These are phyloP conservation scores for Cremastinae sp. DNA, from an alignment of 2,888 invertebrate genomes.

Conservation along the genomic window DNA sequence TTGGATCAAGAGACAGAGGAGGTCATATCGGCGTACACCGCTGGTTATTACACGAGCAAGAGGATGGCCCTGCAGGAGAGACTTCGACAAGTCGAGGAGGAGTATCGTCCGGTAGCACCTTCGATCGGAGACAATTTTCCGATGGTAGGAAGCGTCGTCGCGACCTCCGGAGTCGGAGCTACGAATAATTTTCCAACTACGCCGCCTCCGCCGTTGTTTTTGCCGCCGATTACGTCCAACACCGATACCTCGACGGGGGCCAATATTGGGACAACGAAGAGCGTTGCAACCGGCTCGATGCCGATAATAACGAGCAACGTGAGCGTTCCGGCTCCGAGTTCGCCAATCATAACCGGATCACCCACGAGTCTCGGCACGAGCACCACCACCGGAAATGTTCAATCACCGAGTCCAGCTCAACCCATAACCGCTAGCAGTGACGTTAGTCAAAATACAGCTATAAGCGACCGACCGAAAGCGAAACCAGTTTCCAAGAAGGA, in stretches of 20 bases:
- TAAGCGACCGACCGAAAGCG: slow-evolving; percentile 92
- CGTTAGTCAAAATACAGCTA: slow-evolving; percentile 87
- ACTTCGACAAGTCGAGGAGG: slow-evolving; percentile 62
- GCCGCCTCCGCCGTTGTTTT: slow-evolving; percentile 82
- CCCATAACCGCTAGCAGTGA: slow-evolving; percentile 82
- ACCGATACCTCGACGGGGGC: slow-evolving; percentile 81
- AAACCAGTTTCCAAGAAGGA: slow-evolving; percentile 91
- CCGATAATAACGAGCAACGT: slow-evolving; percentile 78
- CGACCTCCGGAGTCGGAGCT: slow-evolving; percentile 65
- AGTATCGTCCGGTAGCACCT: slow-evolving; percentile 66
- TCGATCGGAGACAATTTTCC: slow-evolving; percentile 70
- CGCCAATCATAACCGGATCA: slow-evolving; percentile 54
- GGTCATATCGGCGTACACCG: slow-evolving; percentile 77
- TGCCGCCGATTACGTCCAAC: slow-evolving; percentile 81
- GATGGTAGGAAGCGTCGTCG: slow-evolving; percentile 55
- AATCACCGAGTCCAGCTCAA: slow-evolving; percentile 75
- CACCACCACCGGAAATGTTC: slow-evolving; percentile 79
- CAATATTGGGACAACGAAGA: slow-evolving; percentile 77
- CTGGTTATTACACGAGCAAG: slow-evolving; percentile 60
- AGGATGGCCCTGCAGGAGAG: slow-evolving; percentile 63
- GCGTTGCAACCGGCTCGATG: slow-evolving; percentile 72
- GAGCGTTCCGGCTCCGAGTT: slow-evolving; percentile 55
- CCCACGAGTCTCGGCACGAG: slow-evolving; percentile 74
- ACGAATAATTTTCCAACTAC: slow-evolving; percentile 71
- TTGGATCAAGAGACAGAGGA: slow-evolving; percentile 79